Conservation (phyloP, 2,888 invertebrate species). For the Acanthacorydalis orientalis region DNA sequence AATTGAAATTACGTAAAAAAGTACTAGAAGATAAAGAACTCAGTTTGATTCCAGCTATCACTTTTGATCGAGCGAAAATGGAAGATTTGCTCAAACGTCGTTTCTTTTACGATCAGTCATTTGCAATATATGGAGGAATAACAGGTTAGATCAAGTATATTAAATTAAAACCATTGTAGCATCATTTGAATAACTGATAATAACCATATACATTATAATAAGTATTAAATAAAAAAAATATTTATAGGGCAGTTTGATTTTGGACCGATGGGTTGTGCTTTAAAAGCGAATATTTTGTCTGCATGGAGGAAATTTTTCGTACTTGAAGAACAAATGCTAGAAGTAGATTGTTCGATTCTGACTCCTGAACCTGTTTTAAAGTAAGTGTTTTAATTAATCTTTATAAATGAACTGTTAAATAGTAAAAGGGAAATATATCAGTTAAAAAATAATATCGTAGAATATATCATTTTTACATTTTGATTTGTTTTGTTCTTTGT, state of each 20-base stretch:
- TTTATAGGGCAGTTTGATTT: constrained; percentile 80
- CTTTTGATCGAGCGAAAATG: constrained; percentile 85
- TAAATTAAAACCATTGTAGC: no score
- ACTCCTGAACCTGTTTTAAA: constrained; percentile 95
- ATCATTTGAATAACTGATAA: no score
- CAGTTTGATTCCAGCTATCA: constrained; percentile 52
- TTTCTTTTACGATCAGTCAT: constrained; percentile 97
- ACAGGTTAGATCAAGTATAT: constrained; percentile 28
- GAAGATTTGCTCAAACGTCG: constrained; percentile 92
- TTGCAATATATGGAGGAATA: constrained; percentile 96
- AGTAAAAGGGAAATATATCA: no score
- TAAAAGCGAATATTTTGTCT: constrained; percentile 87
- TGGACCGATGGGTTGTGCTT: constrained; percentile 98
- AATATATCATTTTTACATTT: no score
- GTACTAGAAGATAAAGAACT: constrained; percentile 84
- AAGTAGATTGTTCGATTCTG: constrained; percentile 93
- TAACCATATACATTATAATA: background rate
- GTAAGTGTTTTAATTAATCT: constrained; percentile 21
- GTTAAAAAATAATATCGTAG: no score
- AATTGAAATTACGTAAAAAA: constrained; percentile 82
- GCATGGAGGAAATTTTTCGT: constrained; percentile 94
- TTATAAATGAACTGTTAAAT: background rate
- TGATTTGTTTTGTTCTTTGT: no score
- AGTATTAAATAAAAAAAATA: background rate
- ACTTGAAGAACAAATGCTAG: constrained; percentile 95